Evolutionary conservation across 2,888 invertebrate species (phyloP).

Genomic region (Leucania comma): DNA sequence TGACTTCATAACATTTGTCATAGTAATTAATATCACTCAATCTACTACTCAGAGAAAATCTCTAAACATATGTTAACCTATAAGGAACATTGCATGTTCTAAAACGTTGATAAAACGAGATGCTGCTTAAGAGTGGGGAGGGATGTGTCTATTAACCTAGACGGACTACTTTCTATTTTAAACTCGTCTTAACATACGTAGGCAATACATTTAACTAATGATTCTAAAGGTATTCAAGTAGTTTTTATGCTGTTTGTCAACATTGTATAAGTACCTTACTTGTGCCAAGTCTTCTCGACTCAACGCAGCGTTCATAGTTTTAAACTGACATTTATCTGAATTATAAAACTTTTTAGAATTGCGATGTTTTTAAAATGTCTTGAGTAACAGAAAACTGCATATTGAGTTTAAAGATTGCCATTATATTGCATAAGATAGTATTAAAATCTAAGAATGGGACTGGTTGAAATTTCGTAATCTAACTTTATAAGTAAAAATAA

Average conservation of each 20-base stretch:
- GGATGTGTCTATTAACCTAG: constrained; percentile 63
- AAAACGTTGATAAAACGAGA: constrained; percentile 53
- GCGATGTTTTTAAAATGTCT: not conserved
- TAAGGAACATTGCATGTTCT: constrained; percentile 47
- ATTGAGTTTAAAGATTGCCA: constrained; percentile 3
- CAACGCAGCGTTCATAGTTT: not conserved
- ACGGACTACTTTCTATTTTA: constrained; percentile 65
- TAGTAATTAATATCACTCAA: too few relatives aligned
- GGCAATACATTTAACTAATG: constrained; percentile 63
- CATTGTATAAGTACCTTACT: constrained; percentile 11
- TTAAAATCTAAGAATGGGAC: not conserved
- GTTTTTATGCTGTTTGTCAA: constrained; percentile 53
- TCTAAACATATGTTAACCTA: constrained; percentile 2
- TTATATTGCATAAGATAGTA: constrained; percentile 8
- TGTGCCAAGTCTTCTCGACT: constrained; percentile 1
- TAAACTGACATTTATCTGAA: not conserved
- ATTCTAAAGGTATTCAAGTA: constrained; percentile 50
- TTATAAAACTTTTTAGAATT: not conserved
- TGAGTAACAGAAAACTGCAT: not conserved
- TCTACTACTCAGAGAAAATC: constrained; percentile 12
- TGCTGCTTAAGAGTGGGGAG: constrained; percentile 56
- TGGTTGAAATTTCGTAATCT: not conserved
- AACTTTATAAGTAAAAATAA: not conserved
- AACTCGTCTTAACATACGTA: constrained; percentile 63
- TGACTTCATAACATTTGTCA: too few relatives aligned